Evolutionary conservation across 2,113 vertebrate species (phyloP), one percentile per base, ranked within the genome.

Genomic region (Corvus hawaiiensis): DNA sequence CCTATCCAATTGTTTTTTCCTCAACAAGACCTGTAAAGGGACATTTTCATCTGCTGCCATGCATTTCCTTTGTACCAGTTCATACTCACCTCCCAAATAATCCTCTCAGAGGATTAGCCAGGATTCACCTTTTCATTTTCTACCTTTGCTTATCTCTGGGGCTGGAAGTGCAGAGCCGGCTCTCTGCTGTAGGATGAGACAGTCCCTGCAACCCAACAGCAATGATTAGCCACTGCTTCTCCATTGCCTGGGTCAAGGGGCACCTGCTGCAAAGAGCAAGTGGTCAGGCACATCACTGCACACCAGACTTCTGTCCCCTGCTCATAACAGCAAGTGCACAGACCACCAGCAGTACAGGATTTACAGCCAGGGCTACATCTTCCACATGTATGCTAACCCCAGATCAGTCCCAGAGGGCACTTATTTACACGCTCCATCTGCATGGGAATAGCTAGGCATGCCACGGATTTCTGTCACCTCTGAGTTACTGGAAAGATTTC

Each of bases 61-160:
- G 61, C 58, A 24, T 80, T 93, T 78, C 28, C 15, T 77, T 87
- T 64, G 10, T 75, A 39, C 64, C 27, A 9, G n/a, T 78, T 88
- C 6, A 6, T 78, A 67, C 76, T 90, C 39, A 33, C 39, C 58
- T 88, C 59, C 75, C 63, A 83, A 19, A 71, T 88, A 77, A 93
- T 88, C 83, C 35, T 62, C 14, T 51, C 39, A 64, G 76, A 87
- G 48, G 79, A 80, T 83, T 90, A 93, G 43, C 55, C 59, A 68
- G 78, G 78, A 87, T 91, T 93, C 93, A 87, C 84, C 56, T 81
- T 93, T 79, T 93, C 22, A 49, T 85, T 83, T 88, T 66, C 39
- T 90, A 67, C 63, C 55, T 94, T 58, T 63, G 33, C 82, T 93
- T 94, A 52, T 88, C 62, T 82, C 39, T 90, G 78, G 39, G 30